Conservation (phyloP, 2,113 vertebrate genomes). For the Microcebus griseorufus region DNA sequence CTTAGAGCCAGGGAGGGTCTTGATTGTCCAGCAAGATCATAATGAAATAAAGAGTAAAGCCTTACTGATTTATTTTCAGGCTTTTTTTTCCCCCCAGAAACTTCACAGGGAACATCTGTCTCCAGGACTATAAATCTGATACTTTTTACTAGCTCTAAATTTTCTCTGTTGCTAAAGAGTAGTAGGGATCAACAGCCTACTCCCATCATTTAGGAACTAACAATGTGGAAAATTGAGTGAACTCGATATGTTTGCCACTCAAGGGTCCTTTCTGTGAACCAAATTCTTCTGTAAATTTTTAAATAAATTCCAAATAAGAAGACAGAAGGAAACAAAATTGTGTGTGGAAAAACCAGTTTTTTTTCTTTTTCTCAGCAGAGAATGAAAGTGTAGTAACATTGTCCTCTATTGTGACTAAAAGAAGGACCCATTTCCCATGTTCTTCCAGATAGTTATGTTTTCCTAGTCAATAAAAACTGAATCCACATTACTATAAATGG, state of each 20-base stretch:
- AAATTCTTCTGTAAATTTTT: conserved; percentile 40
- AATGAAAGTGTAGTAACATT: neutral
- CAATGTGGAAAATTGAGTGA: conserved; percentile 70
- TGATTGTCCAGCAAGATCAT: neutral
- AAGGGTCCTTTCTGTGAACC: conserved; percentile 19
- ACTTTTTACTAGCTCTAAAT: conserved; percentile 54
- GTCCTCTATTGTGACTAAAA: neutral
- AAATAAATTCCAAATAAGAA: conserved; percentile 47
- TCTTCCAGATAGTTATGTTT: neutral
- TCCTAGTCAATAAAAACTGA: neutral
- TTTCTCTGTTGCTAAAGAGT: conserved; percentile 61
- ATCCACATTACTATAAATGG: neutral
- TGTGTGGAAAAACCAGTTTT: neutral
- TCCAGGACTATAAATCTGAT: conserved; percentile 54
- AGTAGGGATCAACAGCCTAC: conserved; percentile 51
- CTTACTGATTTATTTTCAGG: conserved; percentile 19
- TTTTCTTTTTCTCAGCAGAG: neutral
- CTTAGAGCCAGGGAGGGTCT: neutral
- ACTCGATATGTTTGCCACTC: conserved; percentile 34
- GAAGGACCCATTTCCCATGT: neutral
- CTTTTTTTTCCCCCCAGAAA: neutral
- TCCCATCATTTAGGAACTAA: conserved; percentile 60
- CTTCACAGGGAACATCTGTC: conserved; percentile 38
- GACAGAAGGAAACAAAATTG: neutral
- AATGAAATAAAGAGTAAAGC: conserved; percentile 5